A percentile compares a stretch with the other conserved stretches of the same genome.
Conservation (phyloP, 2,888 invertebrate genomes). For the Lasius platythorax region DNA sequence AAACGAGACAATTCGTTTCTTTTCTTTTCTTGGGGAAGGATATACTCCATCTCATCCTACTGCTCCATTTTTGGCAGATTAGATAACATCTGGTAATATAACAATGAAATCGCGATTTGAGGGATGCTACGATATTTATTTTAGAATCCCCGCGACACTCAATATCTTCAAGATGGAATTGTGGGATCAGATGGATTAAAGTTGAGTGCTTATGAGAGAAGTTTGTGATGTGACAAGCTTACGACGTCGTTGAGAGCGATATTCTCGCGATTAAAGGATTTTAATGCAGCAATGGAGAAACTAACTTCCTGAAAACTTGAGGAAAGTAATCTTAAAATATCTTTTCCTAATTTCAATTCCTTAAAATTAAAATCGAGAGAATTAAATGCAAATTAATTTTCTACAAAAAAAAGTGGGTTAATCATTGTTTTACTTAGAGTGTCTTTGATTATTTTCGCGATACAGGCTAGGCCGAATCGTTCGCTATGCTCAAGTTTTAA, state of each 20-base stretch:
- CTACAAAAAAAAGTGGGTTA: neutral
- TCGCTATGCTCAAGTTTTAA: constrained; percentile 24
- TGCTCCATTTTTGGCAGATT: constrained; percentile 8
- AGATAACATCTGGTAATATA: constrained; percentile 7
- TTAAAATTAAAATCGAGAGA: neutral
- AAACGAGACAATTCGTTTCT: constrained; percentile 10
- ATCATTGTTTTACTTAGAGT: neutral
- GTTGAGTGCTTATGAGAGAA: neutral
- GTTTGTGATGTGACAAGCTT: neutral
- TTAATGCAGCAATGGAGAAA: neutral
- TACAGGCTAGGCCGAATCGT: neutral
- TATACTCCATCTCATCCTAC: neutral
- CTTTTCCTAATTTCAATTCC: neutral
- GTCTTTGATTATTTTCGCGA: neutral
- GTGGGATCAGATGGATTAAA: neutral
- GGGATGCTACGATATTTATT: constrained; percentile 1
- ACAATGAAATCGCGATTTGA: constrained; percentile 19
- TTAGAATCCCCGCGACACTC: neutral
- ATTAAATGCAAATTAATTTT: neutral
- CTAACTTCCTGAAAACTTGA: neutral
- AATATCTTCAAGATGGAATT: constrained; percentile 20
- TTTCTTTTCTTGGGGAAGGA: neutral
- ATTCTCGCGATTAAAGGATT: neutral
- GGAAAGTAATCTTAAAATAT: neutral
- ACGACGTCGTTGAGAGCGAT: neutral